These are phyloP conservation scores for Gonatopus flavifemur DNA, from an alignment of 1,140 invertebrate species.

Conservation along the genomic window DNA sequence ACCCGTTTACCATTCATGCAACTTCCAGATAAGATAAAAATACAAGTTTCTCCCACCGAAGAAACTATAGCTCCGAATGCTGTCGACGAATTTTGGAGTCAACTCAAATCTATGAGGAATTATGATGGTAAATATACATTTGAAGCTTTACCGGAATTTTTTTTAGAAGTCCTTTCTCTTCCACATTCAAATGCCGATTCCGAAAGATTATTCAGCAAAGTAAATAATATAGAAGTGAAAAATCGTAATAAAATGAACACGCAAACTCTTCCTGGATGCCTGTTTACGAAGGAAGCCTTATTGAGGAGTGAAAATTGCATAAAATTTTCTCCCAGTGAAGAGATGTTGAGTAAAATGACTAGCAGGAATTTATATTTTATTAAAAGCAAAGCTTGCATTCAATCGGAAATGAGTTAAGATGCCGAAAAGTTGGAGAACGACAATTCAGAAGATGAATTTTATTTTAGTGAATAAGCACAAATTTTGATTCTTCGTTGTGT, in stretches of 20 bases:
- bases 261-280: not conserved
- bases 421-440: too few species aligned
- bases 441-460: too few species aligned
- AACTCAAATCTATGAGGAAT: slow-evolving; percentile 8
- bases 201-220: slow-evolving; percentile 14
- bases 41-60: too few species aligned
- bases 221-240: not conserved
- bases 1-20: slow-evolving; percentile 14
- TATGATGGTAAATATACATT: slow-evolving; percentile 12
- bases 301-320: not conserved
- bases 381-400: too few species aligned
- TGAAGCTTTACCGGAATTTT: slow-evolving; percentile 21
- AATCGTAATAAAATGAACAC: not conserved
- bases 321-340: not conserved
- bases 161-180: slow-evolving; percentile 18
- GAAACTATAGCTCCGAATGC: too few species aligned
- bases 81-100: slow-evolving; percentile 20
- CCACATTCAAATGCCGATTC: slow-evolving; percentile 16
- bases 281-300: not conserved
- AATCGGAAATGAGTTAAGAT: too few species aligned
- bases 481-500: too few species aligned
- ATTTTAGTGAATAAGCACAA: too few species aligned
- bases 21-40: slow-evolving; percentile 13
- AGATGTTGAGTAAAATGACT: not conserved
- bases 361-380: not conserved